phyloP scores from a whole-genome alignment of 2,888 invertebrate species.

The Xestia ashworthii region DNA sequence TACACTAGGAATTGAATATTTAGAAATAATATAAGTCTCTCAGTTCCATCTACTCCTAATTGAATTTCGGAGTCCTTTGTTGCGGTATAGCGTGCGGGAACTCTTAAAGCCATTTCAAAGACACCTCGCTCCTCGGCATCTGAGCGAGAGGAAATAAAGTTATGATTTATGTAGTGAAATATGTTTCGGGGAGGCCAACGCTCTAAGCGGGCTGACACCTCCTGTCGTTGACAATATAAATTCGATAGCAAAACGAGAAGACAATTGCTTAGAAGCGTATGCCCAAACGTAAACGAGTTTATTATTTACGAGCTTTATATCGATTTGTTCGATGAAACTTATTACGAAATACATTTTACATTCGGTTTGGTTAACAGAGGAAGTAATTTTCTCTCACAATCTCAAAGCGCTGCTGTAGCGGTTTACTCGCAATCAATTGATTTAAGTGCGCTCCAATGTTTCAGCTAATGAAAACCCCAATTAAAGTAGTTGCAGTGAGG shows the following conservation, averaged over 20 bases:
- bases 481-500: slow-evolving; percentile 64
- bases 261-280: slow-evolving; percentile 77
- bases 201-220: slow-evolving; percentile 77
- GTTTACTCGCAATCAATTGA: slow-evolving; percentile 80
- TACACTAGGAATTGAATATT: slow-evolving; percentile 75
- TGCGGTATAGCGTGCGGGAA: slow-evolving; percentile 81
- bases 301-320: slow-evolving; percentile 61
- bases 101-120: slow-evolving; percentile 88
- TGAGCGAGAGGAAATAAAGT: slow-evolving; percentile 90
- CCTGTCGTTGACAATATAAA: slow-evolving; percentile 82
- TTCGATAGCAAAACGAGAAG: slow-evolving; percentile 77
- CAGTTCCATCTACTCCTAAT: slow-evolving; percentile 82
- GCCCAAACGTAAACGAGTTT: slow-evolving; percentile 61
- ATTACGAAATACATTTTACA: slow-evolving; percentile 46
- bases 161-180: slow-evolving; percentile 90
- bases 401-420: slow-evolving; percentile 76
- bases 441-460: slow-evolving; percentile 78
- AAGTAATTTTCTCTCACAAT: slow-evolving; percentile 68
- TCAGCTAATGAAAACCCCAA: slow-evolving; percentile 73
- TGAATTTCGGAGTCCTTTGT: slow-evolving; percentile 88
- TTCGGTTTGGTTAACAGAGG: slow-evolving; percentile 13
- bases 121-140: slow-evolving; percentile 82
- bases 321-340: slow-evolving; percentile 55
- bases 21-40: slow-evolving; percentile 79
- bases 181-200: slow-evolving; percentile 82